These are phyloP conservation scores for Characodon lateralis DNA, from an alignment of 2,797 vertebrate species.

Conservation along the genomic window DNA sequence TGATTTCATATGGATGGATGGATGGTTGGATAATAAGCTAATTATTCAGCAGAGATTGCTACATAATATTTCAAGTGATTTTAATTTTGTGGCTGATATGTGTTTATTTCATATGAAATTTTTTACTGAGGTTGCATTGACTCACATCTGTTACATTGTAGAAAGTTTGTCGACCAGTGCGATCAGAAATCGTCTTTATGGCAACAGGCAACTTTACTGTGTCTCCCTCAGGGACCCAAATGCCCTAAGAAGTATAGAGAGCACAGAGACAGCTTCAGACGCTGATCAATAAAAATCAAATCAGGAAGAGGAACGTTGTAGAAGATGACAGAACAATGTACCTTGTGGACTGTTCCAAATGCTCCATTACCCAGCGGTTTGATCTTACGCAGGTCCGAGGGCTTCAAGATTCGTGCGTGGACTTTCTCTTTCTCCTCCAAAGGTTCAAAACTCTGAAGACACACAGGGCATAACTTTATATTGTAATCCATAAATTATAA, in stretches of 20 bases:
- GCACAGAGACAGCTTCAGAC: conserved; percentile 1
- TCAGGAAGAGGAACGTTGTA: neutral
- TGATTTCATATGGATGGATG: neutral
- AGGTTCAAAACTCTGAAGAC: conserved; percentile 87
- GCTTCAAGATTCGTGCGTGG: conserved; percentile 87
- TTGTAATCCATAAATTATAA: neutral
- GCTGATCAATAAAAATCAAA: conserved; percentile 2
- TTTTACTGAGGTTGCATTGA: conserved; percentile 11
- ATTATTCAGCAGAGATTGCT: no score
- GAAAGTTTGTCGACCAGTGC: conserved; percentile 87
- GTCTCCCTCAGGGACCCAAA: conserved; percentile 96
- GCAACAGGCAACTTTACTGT: conserved; percentile 95
- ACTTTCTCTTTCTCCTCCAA: conserved; percentile 93
- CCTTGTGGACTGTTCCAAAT: conserved; percentile 94
- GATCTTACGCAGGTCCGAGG: conserved; percentile 88
- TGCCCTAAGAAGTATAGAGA: conserved; percentile 77
- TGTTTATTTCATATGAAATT: neutral
- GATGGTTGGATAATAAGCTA: neutral
- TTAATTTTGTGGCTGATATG: neutral
- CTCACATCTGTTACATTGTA: conserved; percentile 89
- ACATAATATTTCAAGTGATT: neutral
- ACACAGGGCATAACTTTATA: conserved; percentile 15
- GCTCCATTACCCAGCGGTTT: conserved; percentile 90
- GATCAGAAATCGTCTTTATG: conserved; percentile 92
- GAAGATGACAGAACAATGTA: conserved; percentile 49